Evolutionary conservation across 2,113 vertebrate species (phyloP), one percentile per base, ranked within the genome.

Genomic region (Centropristis striata): DNA sequence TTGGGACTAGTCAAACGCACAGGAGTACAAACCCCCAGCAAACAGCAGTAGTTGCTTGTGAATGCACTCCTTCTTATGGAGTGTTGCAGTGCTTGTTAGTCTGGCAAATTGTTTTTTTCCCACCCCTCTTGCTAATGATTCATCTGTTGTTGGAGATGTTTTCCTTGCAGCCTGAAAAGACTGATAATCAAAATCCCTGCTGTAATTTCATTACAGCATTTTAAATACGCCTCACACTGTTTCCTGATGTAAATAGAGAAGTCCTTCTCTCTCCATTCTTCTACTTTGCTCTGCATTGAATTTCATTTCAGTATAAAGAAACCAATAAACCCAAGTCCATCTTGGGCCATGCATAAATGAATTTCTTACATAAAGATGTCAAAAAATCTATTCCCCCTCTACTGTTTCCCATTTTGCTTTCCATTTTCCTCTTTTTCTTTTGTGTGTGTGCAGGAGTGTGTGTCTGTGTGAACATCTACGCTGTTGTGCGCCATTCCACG

Each of bases 141-240:
- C 20, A 72, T 89, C 83, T 86, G 70, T 71, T 85, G 71, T 71
- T 78, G 36, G 70, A 69, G 63, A 87, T 81, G 77, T 80, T 91
- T 87, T 81, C 63, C 73, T 81, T 67, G 28, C 25, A 71, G 79
- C 58, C 39, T 18, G n/a, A 68, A 84, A 75, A 51, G 37, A 70
- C 53, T 51, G 75, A 58, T 82, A 84, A 88, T 85, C 77, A 57
- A 71, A 82, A 70, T 67, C 58, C 23, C 46, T 32, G 27, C 67
- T 78, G 46, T 85, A 86, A 90, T 85, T 88, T 87, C 69, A 83
- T 90, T 68, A 67, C 53, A 23, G 23, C 20, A 5, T 86, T 77
- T 80, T 72, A 59, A 84, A 76, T 63, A 55, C 39, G 77, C 71
- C 37, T 75, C 76, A 37, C 51, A 54, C 50, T 73, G 23, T 64